Percentiles rank a stretch among this genome's conserved stretches.
Conservation (phyloP, 2,888 invertebrate species). For the Empis stercorea region DNA sequence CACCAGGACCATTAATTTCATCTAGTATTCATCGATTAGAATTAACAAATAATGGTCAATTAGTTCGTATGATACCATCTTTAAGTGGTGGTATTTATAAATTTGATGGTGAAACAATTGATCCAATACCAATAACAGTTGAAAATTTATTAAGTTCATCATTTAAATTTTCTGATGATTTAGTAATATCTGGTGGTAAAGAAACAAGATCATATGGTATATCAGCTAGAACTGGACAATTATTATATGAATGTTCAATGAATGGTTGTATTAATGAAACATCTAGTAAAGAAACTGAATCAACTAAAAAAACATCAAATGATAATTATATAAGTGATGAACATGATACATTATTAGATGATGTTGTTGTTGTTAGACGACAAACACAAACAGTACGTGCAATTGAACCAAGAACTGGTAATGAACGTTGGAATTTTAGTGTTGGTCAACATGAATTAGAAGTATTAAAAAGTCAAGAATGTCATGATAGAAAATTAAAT, state of each 20-base stretch:
- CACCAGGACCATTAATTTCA: constrained; percentile 61
- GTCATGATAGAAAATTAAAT: constrained; percentile 29
- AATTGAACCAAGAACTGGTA: constrained; percentile 71
- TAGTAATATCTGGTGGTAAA: constrained; percentile 79
- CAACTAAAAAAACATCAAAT: constrained; percentile 7
- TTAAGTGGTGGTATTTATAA: constrained; percentile 83
- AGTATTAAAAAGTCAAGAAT: constrained; percentile 40
- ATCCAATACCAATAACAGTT: constrained; percentile 75
- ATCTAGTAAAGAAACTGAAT: constrained; percentile 21
- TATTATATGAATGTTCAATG: constrained; percentile 67
- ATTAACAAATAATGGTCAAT: constrained; percentile 70
- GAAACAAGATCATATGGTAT: constrained; percentile 78
- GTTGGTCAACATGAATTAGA: constrained; percentile 79
- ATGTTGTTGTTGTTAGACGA: constrained; percentile 65
- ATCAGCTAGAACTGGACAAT: constrained; percentile 54
- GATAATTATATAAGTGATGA: constrained; percentile 10
- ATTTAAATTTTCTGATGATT: constrained; percentile 71
- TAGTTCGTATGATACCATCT: constrained; percentile 84
- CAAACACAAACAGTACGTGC: constrained; percentile 82
- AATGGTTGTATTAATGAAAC: constrained; percentile 54
- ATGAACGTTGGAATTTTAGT: constrained; percentile 92
- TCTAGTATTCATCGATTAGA: constrained; percentile 83
- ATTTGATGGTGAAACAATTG: constrained; percentile 77
- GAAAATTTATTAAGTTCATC: constrained; percentile 79
- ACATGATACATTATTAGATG: constrained; percentile 31